Conservation (phyloP, 2,888 invertebrate genomes). For the Neria commutata region DNA sequence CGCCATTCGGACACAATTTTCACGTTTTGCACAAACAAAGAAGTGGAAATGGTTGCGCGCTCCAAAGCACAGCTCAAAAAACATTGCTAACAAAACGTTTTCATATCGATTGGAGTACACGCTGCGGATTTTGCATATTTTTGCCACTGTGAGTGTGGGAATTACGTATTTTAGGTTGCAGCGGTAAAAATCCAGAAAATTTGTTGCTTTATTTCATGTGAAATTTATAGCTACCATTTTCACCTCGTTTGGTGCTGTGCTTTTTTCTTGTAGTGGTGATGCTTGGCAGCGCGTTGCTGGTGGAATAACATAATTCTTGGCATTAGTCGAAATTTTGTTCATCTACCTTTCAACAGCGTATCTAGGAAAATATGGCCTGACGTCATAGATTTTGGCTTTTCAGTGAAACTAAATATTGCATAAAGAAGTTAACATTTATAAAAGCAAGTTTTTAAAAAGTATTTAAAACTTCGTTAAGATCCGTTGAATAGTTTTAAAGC, state of each 20-base stretch:
- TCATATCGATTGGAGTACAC: slow-evolving; percentile 3
- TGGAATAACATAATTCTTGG: no score
- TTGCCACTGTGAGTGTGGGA: neutral
- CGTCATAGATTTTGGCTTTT: no score
- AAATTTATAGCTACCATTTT: slow-evolving; percentile 17
- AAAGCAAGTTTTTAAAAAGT: no score
- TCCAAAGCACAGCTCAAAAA: neutral
- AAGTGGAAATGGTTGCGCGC: no score
- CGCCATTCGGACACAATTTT: neutral
- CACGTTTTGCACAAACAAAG: no score
- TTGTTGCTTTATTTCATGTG: slow-evolving; percentile 15
- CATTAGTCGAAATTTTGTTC: no score
- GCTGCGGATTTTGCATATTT: neutral
- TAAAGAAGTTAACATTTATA: no score
- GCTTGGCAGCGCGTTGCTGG: neutral
- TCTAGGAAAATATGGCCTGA: no score
- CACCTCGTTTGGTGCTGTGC: neutral
- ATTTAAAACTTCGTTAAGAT: no score
- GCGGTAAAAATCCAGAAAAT: slow-evolving; percentile 14
- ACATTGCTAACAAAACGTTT: neutral
- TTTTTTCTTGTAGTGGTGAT: neutral
- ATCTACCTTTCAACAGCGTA: no score
- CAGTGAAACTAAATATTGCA: no score
- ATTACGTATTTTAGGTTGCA: neutral
- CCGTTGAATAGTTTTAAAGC: no score